phyloP scores from a whole-genome alignment of 1,140 invertebrate genomes.

The honey bee (Apis mellifera) region Amel_HAv3.1 CM009938.2:7091001-7091500 shows the following conservation, averaged over 20 bases:
- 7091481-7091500: slow-evolving; percentile 67
- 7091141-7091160: too few species aligned
- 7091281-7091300: background rate
- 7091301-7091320: background rate
- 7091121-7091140: too few species aligned
- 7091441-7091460: background rate
- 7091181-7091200: background rate
- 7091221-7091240: background rate
- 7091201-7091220: too few species aligned
- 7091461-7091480: slow-evolving; percentile 56
- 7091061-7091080: too few species aligned
- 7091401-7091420: background rate
- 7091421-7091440: background rate
- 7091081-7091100: too few species aligned
- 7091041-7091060: too few species aligned
- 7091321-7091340: background rate
- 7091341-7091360: background rate
- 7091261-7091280: background rate
- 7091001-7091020: too few species aligned
- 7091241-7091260: background rate
- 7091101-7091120: too few species aligned
- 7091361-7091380: background rate
- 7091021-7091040: too few species aligned
- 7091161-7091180: too few species aligned
- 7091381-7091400: background rate